Conservation (phyloP, 2,888 invertebrate genomes). For the Amaurobius ferox region DNA sequence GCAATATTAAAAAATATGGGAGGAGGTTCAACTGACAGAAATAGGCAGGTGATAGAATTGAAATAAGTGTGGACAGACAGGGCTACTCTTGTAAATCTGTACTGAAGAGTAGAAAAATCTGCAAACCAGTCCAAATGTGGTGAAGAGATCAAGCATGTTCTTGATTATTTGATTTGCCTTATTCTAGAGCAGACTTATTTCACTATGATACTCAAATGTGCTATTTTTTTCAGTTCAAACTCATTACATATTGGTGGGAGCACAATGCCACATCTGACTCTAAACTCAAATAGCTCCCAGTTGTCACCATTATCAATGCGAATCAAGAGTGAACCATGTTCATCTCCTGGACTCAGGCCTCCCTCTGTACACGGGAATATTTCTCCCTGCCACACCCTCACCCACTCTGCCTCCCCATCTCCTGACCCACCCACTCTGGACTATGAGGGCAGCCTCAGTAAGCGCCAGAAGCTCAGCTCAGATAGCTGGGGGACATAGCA, state of each 20-base stretch:
- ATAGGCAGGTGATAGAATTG: too few species aligned
- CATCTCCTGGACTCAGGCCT: conserved; percentile 52
- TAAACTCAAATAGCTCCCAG: conserved; percentile 32
- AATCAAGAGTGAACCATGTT: conserved; percentile 60
- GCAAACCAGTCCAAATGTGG: too few species aligned
- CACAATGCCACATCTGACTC: conserved; percentile 64
- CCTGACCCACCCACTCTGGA: conserved; percentile 62
- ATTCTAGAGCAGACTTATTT: too few species aligned
- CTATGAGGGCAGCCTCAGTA: conserved; percentile 48
- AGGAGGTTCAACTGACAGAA: too few species aligned
- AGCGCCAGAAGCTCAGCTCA: conserved; percentile 54
- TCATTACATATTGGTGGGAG: conserved; percentile 60
- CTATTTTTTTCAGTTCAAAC: conserved; percentile 45
- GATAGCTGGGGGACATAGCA: conserved; percentile 64
- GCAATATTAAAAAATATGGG: too few species aligned
- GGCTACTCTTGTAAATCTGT: too few species aligned
- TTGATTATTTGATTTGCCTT: too few species aligned
- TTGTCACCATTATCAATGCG: conserved; percentile 53
- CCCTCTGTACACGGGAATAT: conserved; percentile 36
- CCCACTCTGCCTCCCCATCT: conserved; percentile 52
- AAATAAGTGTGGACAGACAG: too few species aligned
- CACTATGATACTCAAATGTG: too few species aligned
- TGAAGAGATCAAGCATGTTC: too few species aligned
- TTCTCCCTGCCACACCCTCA: conserved; percentile 41
- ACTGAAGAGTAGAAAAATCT: too few species aligned